These are phyloP conservation scores for Heliocidaris tuberculata DNA, from an alignment of 35 echinoderm and acorn worm genomes.

Conservation along the genomic window DNA sequence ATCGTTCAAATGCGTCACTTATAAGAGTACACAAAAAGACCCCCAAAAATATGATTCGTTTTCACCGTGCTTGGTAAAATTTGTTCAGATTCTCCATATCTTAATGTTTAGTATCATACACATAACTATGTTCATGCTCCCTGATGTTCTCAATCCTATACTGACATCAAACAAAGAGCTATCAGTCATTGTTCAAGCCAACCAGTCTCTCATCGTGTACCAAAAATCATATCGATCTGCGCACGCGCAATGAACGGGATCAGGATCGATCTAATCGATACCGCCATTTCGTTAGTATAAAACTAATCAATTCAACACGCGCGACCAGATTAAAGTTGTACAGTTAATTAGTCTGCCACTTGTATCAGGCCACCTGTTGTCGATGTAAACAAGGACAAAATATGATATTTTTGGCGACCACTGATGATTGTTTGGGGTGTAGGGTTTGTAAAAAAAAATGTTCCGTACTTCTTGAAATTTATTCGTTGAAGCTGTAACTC, in stretches of 20 bases:
- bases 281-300: background rate
- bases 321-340: slow-evolving; percentile 4
- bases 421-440: too few relatives aligned
- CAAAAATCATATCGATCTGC: background rate
- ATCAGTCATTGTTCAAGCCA: background rate
- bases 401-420: too few relatives aligned
- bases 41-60: too few relatives aligned
- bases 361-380: background rate
- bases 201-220: background rate
- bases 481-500: too few relatives aligned
- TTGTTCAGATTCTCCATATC: too few relatives aligned
- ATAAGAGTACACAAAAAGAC: too few relatives aligned
- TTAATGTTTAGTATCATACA: too few relatives aligned
- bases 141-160: background rate
- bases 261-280: background rate
- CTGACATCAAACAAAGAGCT: background rate
- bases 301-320: background rate
- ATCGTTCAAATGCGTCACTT: too few relatives aligned
- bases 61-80: too few relatives aligned
- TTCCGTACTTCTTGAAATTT: too few relatives aligned
- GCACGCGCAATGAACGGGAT: background rate
- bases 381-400: background rate
- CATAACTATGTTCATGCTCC: too few relatives aligned
- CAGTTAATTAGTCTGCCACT: background rate
- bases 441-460: too few relatives aligned